These are phyloP conservation scores for Coenonympha glycerion DNA, from an alignment of 2,888 invertebrate genomes.

Conservation along the genomic window DNA sequence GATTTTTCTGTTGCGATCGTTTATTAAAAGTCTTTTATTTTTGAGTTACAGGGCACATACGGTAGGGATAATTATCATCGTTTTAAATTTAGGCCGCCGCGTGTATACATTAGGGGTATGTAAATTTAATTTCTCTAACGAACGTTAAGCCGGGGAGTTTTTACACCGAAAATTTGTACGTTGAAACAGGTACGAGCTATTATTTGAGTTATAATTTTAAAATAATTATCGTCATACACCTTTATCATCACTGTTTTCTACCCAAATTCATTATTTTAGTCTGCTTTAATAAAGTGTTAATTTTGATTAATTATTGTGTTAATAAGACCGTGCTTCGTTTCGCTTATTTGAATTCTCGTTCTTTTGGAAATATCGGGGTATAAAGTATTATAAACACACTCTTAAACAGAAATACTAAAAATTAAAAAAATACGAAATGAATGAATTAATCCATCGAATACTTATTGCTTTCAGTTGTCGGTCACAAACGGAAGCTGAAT, in stretches of 20 bases:
- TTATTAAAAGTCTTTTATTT: conserved; percentile 12
- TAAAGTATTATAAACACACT: no score
- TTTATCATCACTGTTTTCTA: neutral
- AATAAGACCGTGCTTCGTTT: no score
- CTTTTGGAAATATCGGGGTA: no score
- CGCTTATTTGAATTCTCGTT: no score
- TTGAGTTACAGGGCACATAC: conserved; percentile 3
- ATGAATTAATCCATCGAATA: no score
- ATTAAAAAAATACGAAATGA: no score
- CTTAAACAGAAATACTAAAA: no score
- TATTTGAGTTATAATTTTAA: neutral
- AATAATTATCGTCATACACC: neutral
- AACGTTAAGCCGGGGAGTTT: conserved; percentile 16
- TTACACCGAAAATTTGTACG: conserved; percentile 13
- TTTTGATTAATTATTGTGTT: no score
- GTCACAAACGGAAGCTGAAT: no score
- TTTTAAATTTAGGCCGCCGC: conserved; percentile 22
- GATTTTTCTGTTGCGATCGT: conserved; percentile 5
- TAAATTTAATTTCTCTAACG: conserved; percentile 23
- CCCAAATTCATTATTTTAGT: neutral
- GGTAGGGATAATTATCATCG: conserved; percentile 20
- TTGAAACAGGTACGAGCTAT: conserved; percentile 5
- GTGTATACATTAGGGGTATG: conserved; percentile 22
- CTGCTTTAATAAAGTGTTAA: no score
- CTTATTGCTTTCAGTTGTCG: no score